Conservation (phyloP, 2,888 invertebrate species). For the Nephrotoma flavescens region DNA sequence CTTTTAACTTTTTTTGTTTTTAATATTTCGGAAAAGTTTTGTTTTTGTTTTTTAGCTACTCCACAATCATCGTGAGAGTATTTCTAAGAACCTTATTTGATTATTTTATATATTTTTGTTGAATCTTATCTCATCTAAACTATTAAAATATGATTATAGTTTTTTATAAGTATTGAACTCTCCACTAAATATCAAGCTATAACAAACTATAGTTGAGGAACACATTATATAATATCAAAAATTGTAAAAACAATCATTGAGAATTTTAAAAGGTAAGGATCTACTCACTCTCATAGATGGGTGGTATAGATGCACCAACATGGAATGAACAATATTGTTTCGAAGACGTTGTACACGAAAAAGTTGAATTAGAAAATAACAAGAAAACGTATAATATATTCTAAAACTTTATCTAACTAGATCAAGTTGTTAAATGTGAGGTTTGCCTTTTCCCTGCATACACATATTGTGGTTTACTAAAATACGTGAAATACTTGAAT, state of each 20-base stretch:
- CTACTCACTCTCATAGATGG: neutral
- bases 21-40: neutral
- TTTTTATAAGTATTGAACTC: neutral
- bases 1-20: neutral
- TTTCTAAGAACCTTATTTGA: neutral
- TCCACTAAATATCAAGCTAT: no score
- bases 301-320: neutral
- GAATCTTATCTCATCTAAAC: neutral
- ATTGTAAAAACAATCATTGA: neutral
- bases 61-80: neutral
- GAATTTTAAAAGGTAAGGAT: neutral
- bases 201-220: neutral
- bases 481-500: no score
- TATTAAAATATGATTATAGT: neutral
- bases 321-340: neutral
- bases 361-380: neutral
- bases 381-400: neutral
- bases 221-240: neutral
- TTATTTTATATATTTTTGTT: neutral
- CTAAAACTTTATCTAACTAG: neutral
- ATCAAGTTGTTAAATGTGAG: neutral
- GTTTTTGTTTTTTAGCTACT: neutral
- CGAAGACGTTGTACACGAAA: neutral
- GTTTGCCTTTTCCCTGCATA: neutral
- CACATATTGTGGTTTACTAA: neutral